Conservation (phyloP, 2,888 invertebrate genomes). For the Nipponacmea schrenckii region DNA sequence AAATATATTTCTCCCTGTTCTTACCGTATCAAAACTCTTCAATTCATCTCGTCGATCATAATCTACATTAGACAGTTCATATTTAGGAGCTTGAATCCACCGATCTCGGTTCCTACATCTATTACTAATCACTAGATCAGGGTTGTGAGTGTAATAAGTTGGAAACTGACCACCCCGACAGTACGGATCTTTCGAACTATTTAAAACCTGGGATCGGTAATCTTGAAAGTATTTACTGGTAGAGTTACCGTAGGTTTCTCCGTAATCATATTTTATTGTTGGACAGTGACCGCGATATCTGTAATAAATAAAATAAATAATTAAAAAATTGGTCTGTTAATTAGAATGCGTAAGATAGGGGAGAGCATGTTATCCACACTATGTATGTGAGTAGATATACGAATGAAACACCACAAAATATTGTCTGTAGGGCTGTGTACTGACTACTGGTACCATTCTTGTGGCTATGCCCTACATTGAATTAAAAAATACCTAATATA, state of each 20-base stretch:
- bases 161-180: conserved; percentile 66
- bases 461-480: too few species aligned
- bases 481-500: too few species aligned
- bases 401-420: too few species aligned
- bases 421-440: too few species aligned
- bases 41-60: conserved; percentile 65
- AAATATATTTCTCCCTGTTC: not conserved
- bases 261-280: conserved; percentile 67
- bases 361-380: not conserved
- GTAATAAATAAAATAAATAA: conserved; percentile 27
- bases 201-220: conserved; percentile 63
- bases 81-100: conserved; percentile 62
- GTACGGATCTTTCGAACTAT: conserved; percentile 61
- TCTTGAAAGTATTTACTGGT: conserved; percentile 68
- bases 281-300: conserved; percentile 67
- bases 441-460: too few species aligned
- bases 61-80: conserved; percentile 62
- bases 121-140: conserved; percentile 66
- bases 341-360: not conserved
- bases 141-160: conserved; percentile 66
- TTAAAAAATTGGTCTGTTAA: not conserved
- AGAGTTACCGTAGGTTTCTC: conserved; percentile 68
- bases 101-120: conserved; percentile 62
- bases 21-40: conserved; percentile 59
- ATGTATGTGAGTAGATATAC: not conserved